These are phyloP conservation scores for Dioctria linearis DNA, from an alignment of 2,888 invertebrate genomes.

Conservation along the genomic window DNA sequence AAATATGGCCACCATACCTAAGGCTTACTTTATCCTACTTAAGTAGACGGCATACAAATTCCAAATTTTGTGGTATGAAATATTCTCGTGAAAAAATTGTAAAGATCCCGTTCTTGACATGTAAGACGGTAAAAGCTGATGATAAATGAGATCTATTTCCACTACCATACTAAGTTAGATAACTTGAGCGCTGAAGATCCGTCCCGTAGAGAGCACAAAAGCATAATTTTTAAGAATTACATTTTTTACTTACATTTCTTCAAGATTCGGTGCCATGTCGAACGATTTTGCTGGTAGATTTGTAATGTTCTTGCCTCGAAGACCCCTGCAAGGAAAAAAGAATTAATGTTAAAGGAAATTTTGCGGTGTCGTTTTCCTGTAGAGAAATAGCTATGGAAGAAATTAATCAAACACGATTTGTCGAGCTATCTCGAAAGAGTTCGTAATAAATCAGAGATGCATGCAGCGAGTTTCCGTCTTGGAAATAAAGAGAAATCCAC, in stretches of 20 bases:
- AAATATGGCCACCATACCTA: too few relatives aligned
- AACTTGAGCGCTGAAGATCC: too few relatives aligned
- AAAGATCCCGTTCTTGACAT: too few relatives aligned
- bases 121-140: too few relatives aligned
- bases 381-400: constrained; percentile 12
- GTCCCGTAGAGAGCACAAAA: constrained; percentile 34
- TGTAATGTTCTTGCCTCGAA: constrained; percentile 86
- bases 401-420: constrained; percentile 56
- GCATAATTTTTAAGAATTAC: constrained; percentile 27
- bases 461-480: not conserved
- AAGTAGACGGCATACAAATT: too few relatives aligned
- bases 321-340: constrained; percentile 75
- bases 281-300: constrained; percentile 80
- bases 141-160: constrained; percentile 61
- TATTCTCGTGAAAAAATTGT: too few relatives aligned
- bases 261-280: constrained; percentile 77
- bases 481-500: constrained; percentile 7
- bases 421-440: constrained; percentile 30
- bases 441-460: constrained; percentile 21
- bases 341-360: constrained; percentile 9
- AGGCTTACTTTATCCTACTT: too few relatives aligned
- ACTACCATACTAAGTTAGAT: too few relatives aligned
- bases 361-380: not conserved
- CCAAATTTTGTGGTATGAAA: too few relatives aligned
- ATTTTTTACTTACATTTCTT: constrained; percentile 80